Conservation (phyloP, 2,888 invertebrate genomes). For the Danaus chrysippus region DNA sequence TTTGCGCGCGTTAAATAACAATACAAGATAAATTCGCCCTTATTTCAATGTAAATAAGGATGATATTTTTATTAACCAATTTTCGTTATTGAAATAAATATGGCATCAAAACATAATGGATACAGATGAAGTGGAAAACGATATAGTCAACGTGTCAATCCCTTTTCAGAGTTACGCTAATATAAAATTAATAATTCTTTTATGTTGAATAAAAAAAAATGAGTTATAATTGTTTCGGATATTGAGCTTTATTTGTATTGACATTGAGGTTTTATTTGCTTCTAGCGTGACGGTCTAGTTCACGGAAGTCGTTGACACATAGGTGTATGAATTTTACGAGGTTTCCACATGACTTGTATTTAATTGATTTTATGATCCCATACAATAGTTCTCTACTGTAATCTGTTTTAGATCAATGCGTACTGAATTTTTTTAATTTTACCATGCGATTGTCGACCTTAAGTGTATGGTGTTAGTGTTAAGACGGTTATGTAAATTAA, state of each 20-base stretch:
- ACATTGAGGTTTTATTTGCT: constrained; percentile 11
- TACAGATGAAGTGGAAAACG: constrained; percentile 74
- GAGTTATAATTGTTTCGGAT: constrained; percentile 37
- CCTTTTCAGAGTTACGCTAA: constrained; percentile 68
- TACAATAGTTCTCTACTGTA: constrained; percentile 37
- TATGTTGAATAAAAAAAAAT: constrained; percentile 39
- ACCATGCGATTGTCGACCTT: constrained; percentile 20
- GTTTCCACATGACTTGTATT: constrained; percentile 55
- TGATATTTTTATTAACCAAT: constrained; percentile 12
- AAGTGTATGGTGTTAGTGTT: background rate
- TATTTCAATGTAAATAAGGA: constrained; percentile 5
- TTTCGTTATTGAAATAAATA: constrained; percentile 31
- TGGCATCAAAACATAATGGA: constrained; percentile 55
- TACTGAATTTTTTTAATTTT: constrained; percentile 39
- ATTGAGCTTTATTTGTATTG: constrained; percentile 38
- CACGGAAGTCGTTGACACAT: constrained; percentile 46
- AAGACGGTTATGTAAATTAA: constrained; percentile 12
- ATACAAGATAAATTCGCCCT: constrained; percentile 12
- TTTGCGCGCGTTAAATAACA: constrained; percentile 20
- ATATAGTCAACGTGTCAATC: constrained; percentile 71
- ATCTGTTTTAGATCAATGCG: constrained; percentile 47
- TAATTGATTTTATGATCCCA: constrained; percentile 51
- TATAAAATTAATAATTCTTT: constrained; percentile 72
- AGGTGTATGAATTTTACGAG: constrained; percentile 50
- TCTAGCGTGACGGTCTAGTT: constrained; percentile 30